Conservation (phyloP, 2,113 vertebrate species). For the Sebastes fasciatus region DNA sequence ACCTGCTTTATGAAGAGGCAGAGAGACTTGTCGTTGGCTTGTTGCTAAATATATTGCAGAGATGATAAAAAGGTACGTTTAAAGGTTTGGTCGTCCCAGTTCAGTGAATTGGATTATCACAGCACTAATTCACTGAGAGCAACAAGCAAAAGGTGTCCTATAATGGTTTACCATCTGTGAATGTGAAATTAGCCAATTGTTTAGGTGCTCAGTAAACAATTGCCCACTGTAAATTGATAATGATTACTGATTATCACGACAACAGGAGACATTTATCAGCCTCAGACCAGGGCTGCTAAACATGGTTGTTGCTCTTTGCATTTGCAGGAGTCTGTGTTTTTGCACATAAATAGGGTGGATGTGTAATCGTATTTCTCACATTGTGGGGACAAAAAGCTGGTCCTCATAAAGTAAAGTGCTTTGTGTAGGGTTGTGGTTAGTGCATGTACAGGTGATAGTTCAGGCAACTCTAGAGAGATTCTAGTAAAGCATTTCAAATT, state of each 20-base stretch:
- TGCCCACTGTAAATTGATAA: slow-evolving; percentile 69
- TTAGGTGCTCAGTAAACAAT: slow-evolving; percentile 61
- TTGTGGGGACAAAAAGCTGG: neutral
- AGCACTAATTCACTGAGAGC: slow-evolving; percentile 14
- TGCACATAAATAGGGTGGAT: neutral
- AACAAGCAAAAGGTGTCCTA: slow-evolving; percentile 12
- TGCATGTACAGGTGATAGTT: neutral
- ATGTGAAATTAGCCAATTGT: slow-evolving; percentile 49
- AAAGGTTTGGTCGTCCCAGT: slow-evolving; percentile 4
- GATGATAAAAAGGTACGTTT: slow-evolving; percentile 17
- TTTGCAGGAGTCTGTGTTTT: neutral
- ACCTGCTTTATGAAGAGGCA: slow-evolving; percentile 32
- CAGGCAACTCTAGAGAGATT: neutral
- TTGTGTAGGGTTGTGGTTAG: neutral
- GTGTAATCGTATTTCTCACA: neutral
- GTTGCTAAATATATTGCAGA: slow-evolving; percentile 41
- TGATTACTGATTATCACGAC: slow-evolving; percentile 69
- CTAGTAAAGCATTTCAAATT: neutral
- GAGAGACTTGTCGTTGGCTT: neutral
- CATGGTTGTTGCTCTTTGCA: neutral
- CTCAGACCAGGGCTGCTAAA: neutral
- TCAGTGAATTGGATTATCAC: slow-evolving; percentile 33
- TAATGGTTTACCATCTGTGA: slow-evolving; percentile 58
- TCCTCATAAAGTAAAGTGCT: neutral
- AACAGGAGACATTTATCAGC: slow-evolving; percentile 64